Evolutionary conservation across 2,113 vertebrate species (phyloP).

Genomic region (Benitochromis conjunctus): DNA sequence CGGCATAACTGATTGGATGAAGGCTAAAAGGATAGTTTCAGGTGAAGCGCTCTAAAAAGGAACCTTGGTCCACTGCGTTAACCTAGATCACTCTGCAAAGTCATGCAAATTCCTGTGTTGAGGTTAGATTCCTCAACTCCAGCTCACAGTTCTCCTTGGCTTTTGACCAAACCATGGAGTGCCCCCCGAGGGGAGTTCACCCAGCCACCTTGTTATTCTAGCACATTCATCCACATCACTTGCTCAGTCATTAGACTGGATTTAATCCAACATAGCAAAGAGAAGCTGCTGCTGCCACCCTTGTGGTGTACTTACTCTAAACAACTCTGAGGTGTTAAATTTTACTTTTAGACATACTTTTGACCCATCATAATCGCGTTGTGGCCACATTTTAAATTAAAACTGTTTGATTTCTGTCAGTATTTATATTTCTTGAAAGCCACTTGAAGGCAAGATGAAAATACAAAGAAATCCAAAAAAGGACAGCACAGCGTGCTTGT

Average conservation of each 20-base stretch:
- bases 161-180: conserved; percentile 49
- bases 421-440: background rate
- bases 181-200: conserved; percentile 52
- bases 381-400: background rate
- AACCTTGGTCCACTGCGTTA: conserved; percentile 22
- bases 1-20: background rate
- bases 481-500: background rate
- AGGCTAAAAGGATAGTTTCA: background rate
- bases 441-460: background rate
- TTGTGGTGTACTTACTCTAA: background rate
- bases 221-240: conserved; percentile 65
- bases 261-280: conserved; percentile 21
- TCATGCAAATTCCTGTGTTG: conserved; percentile 69
- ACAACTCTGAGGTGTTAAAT: conserved; percentile 3
- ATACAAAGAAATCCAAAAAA: conserved; percentile 34
- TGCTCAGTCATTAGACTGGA: conserved; percentile 40
- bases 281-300: conserved; percentile 31
- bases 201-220: conserved; percentile 63
- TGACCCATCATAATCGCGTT: background rate
- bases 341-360: background rate
- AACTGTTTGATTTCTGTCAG: background rate
- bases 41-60: background rate
- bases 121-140: conserved; percentile 58
- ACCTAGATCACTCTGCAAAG: conserved; percentile 52
- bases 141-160: conserved; percentile 61